Evolutionary conservation across 2,113 vertebrate species (phyloP).

Genomic region (Gopherus evgoodei): DNA sequence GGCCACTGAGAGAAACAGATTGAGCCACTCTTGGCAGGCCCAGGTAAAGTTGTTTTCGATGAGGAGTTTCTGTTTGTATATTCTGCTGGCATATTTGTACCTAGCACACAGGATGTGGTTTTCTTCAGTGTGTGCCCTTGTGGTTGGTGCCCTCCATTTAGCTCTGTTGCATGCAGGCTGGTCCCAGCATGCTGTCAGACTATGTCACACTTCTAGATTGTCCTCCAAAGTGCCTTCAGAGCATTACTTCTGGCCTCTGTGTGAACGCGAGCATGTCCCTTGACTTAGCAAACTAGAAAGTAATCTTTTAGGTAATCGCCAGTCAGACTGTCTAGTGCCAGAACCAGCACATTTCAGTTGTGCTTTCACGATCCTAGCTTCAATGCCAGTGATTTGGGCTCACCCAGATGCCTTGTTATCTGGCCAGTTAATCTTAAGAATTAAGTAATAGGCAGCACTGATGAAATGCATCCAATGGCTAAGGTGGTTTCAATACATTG

Average conservation of each 20-base stretch:
- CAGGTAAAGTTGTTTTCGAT: not conserved
- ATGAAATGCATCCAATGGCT: not conserved
- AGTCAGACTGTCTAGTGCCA: fast-evolving
- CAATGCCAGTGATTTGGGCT: not conserved
- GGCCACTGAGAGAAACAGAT: not conserved
- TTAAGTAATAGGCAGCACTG: not conserved
- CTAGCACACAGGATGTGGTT: not conserved
- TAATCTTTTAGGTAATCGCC: not conserved
- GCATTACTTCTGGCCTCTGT: not conserved
- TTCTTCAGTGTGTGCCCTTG: fast-evolving
- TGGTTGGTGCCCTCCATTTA: not conserved
- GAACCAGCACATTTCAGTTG: fast-evolving
- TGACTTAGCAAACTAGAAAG: not conserved
- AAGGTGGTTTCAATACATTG: not conserved
- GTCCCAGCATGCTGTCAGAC: not conserved
- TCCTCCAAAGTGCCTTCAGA: not conserved
- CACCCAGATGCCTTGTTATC: fast-evolving
- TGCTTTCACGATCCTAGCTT: not conserved
- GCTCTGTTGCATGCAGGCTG: not conserved
- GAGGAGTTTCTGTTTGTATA: not conserved
- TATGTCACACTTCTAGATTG: not conserved
- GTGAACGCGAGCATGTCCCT: not conserved
- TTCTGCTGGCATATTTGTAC: not conserved
- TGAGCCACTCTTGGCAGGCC: not conserved
- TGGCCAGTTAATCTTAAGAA: not conserved